Percentiles rank a stretch among this genome's conserved stretches.
Evolutionary conservation across 2,797 vertebrate genomes (phyloP).

Genomic region (Sebastes miniatus): DNA sequence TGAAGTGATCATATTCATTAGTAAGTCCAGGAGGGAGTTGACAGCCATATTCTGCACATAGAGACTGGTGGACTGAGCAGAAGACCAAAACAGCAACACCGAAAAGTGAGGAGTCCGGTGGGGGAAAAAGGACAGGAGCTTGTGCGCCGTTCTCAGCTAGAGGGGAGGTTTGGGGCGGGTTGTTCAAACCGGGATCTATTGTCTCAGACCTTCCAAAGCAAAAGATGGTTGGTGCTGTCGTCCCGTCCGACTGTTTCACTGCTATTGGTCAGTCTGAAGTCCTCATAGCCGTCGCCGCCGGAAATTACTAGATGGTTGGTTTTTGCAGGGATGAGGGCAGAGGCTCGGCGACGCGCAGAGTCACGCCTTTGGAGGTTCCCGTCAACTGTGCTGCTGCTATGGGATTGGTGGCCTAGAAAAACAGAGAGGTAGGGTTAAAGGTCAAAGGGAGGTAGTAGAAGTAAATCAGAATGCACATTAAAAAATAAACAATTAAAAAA

Average conservation of each 20-base stretch:
- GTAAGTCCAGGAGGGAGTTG: constrained; percentile 38
- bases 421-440: not conserved
- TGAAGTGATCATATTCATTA: constrained; percentile 49
- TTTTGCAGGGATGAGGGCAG: constrained; percentile 81
- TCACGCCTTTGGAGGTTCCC: constrained; percentile 84
- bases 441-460: not conserved
- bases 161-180: not conserved
- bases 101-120: constrained; percentile 27
- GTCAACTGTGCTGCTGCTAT: constrained; percentile 76
- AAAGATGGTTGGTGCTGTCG: constrained; percentile 97
- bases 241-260: constrained; percentile 96
- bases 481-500: not conserved
- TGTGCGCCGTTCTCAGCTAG: constrained; percentile 23
- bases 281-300: constrained; percentile 96
- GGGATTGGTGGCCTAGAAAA: constrained; percentile 69
- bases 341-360: constrained; percentile 82
- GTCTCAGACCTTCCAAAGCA: constrained; percentile 94
- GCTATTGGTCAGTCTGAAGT: constrained; percentile 94
- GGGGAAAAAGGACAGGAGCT: constrained; percentile 16
- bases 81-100: constrained; percentile 55
- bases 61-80: constrained; percentile 68
- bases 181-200: not conserved
- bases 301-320: constrained; percentile 95
- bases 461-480: not conserved
- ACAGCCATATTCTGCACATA: constrained; percentile 69